Percentiles rank a stretch among this genome's conserved stretches.
Evolutionary conservation across 2,113 vertebrate species (phyloP).

Genomic region (Columbina picui): DNA sequence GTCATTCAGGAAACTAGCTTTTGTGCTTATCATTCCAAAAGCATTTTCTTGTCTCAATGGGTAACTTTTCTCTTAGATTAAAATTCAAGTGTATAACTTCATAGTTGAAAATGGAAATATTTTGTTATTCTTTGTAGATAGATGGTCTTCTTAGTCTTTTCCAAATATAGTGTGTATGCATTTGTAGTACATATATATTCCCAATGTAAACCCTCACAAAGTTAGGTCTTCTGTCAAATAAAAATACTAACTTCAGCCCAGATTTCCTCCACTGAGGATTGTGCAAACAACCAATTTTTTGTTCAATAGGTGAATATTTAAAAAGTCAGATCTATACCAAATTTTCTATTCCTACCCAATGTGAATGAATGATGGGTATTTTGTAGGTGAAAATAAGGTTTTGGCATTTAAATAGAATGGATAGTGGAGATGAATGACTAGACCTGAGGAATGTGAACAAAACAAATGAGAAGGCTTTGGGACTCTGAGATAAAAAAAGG

Average conservation of each 20-base stretch:
- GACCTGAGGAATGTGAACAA: not conserved
- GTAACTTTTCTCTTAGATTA: slow-evolving; percentile 44
- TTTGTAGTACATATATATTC: not conserved
- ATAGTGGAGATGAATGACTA: not conserved
- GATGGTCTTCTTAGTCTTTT: not conserved
- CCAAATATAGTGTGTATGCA: not conserved
- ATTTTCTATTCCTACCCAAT: not conserved
- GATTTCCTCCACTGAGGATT: not conserved
- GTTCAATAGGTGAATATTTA: not conserved
- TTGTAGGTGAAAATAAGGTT: not conserved
- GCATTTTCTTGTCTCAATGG: slow-evolving; percentile 49
- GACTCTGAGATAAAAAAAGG: not conserved
- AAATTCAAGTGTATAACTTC: slow-evolving; percentile 25
- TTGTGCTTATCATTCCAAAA: slow-evolving; percentile 63
- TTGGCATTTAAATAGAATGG: not conserved
- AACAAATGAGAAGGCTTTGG: not conserved
- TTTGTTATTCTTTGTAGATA: slow-evolving; percentile 39
- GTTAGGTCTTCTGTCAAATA: not conserved
- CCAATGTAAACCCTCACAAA: not conserved
- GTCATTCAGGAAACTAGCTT: slow-evolving; percentile 49
- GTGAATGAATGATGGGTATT: not conserved
- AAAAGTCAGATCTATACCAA: not conserved
- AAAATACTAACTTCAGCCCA: not conserved
- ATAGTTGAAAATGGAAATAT: slow-evolving; percentile 42
- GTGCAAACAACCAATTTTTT: not conserved